Evolutionary conservation across 2,113 vertebrate species (phyloP).

Genomic region (Pseudolaguvia tuberculata): DNA sequence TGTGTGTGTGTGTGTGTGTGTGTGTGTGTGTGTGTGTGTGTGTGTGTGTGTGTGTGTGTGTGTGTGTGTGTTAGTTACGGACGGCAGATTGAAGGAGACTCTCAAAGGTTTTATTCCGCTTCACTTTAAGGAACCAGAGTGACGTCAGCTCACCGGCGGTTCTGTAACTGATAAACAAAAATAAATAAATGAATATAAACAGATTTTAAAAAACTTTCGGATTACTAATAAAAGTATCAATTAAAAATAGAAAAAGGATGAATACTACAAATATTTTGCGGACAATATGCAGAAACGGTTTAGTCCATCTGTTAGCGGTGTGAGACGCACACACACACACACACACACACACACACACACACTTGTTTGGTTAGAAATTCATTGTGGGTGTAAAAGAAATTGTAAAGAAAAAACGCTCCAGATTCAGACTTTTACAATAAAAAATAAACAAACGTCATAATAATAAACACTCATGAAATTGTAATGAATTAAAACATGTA

Average conservation of each 20-base stretch:
- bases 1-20: too few relatives aligned
- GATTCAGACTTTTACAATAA: neutral
- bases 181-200: neutral
- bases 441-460: too few relatives aligned
- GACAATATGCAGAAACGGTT: too few relatives aligned
- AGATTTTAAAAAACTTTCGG: conserved; percentile 56
- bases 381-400: neutral
- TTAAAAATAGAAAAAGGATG: too few relatives aligned
- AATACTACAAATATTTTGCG: too few relatives aligned
- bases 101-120: conserved; percentile 83
- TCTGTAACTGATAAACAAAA: conserved; percentile 48
- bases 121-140: conserved; percentile 89
- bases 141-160: conserved; percentile 84
- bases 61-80: conserved; percentile 75
- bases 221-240: neutral
- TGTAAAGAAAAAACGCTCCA: neutral
- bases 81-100: conserved; percentile 84
- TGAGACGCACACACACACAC: neutral
- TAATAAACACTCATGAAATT: too few relatives aligned
- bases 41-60: too few relatives aligned
- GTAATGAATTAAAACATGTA: too few relatives aligned
- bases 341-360: neutral
- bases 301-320: too few relatives aligned
- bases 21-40: too few relatives aligned
- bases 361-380: neutral